A percentile compares a stretch with the other conserved stretches of the same genome.
These are phyloP conservation scores for Hyphantria cunea DNA, from an alignment of 1,140 invertebrate genomes.

Conservation along the genomic window DNA sequence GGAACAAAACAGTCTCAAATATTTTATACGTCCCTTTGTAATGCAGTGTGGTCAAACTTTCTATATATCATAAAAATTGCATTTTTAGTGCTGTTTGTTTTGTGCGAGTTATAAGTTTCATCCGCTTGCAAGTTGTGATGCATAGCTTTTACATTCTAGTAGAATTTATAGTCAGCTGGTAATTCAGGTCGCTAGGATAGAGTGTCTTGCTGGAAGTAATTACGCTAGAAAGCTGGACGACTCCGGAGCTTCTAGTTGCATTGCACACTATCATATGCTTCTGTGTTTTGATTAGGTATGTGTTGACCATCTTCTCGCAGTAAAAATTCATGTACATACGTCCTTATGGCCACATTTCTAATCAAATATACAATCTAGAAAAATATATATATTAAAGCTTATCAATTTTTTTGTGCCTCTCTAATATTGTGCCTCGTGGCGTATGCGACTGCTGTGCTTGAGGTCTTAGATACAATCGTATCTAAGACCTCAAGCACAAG, in stretches of 20 bases:
- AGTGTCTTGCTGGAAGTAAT: not conserved
- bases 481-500: too few relatives aligned
- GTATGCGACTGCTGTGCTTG: too few relatives aligned
- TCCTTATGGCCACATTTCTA: too few relatives aligned
- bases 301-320: too few relatives aligned
- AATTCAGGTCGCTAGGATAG: not conserved
- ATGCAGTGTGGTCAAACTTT: constrained; percentile 3
- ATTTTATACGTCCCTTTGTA: not conserved
- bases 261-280: not conserved
- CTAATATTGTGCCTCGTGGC: too few relatives aligned
- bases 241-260: not conserved
- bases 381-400: too few relatives aligned
- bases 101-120: constrained; percentile 10
- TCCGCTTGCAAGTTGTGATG: constrained; percentile 9
- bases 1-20: too few relatives aligned
- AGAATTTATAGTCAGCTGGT: not conserved
- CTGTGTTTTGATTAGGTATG: not conserved
- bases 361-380: too few relatives aligned
- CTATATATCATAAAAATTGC: constrained; percentile 12
- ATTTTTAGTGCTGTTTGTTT: constrained; percentile 16
- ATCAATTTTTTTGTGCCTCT: too few relatives aligned
- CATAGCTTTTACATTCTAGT: constrained; percentile 3
- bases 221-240: not conserved
- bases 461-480: too few relatives aligned
- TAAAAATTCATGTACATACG: too few relatives aligned